Evolutionary conservation across 2,113 vertebrate species (phyloP), one percentile per base, ranked within the genome.

Genomic region (Zosterops hypoxanthus): DNA sequence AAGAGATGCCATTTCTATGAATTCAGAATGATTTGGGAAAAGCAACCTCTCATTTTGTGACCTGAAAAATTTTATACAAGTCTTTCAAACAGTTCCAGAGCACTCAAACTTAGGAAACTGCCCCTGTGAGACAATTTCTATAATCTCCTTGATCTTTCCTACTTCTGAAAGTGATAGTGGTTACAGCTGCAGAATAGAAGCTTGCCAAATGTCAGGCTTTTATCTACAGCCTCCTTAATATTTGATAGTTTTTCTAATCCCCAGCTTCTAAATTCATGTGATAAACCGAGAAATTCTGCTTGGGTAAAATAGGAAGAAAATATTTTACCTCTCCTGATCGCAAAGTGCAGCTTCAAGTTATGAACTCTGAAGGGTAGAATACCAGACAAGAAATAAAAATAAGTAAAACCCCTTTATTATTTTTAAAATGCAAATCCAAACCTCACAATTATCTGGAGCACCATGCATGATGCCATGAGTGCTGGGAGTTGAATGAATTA

Each of bases 91-190:
- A 63, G 63, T 65, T 92, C 76, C 92, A 90, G 76, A 77, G 63
- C 47, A 61, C 68, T 68, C 36, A 80, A 57, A 73, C 63, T 59
- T 80, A 80, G 60, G 82, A 90, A 94, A 88, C 50, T 63, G 18
- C 6, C 44, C 49, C 61, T 36, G 36, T 86, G 79, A 92, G 66
- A 94, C 53, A 61, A 57, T 61, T 88, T 88, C 66, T 86, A 14
- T 65, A 69, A 95, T 82, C 76, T 82, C 36, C 75, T 93, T 95
- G 90, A 95, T 92, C 92, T 59, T 93, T 86, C 55, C 86, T 59
- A 39, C 75, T 85, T 93, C 55, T 89, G 65, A 65, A 79, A 76
- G 46, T 13, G 75, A 69, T 86, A 63, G 71, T 77, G 59, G 88
- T 88, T 92, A 92, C 66, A 94, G 78, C 71, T 88, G 79, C 70